phyloP scores from a whole-genome alignment of 2,888 invertebrate species.

The Apamea monoglypha region DNA sequence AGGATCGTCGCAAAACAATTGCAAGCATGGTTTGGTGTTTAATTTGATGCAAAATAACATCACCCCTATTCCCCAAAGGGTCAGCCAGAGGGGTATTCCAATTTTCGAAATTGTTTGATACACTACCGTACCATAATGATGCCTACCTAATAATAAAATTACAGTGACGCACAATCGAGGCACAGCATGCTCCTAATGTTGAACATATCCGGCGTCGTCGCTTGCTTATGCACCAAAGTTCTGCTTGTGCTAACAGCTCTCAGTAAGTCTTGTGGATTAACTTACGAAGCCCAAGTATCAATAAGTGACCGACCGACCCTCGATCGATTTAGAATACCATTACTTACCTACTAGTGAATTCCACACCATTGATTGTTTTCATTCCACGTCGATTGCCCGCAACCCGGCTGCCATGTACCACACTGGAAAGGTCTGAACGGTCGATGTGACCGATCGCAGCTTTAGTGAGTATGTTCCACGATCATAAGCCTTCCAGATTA shows the following conservation, averaged over 20 bases:
- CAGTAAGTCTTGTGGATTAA: slow-evolving; percentile 65
- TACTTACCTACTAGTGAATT: not conserved
- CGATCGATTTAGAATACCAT: not conserved
- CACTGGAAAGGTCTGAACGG: not conserved
- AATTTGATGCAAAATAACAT: not conserved
- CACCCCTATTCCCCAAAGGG: not conserved
- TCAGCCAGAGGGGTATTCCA: not conserved
- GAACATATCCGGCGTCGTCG: slow-evolving; percentile 72
- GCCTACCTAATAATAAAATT: slow-evolving; percentile 35
- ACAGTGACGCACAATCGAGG: slow-evolving; percentile 63
- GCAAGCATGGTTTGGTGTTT: not conserved
- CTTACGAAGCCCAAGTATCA: not conserved
- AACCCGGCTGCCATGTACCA: not conserved
- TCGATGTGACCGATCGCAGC: not conserved
- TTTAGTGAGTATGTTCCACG: not conserved
- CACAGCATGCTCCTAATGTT: slow-evolving; percentile 65
- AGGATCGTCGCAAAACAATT: not conserved
- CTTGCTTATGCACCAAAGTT: slow-evolving; percentile 62
- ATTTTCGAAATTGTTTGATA: not conserved
- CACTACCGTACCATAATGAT: not conserved
- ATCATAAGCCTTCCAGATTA: no score
- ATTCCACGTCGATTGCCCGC: not conserved
- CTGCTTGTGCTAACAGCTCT: slow-evolving; percentile 74
- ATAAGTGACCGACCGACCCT: not conserved
- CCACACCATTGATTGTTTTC: not conserved